These are phyloP conservation scores for Thinocorus orbignyianus DNA, from an alignment of 2,113 vertebrate genomes.

Conservation along the genomic window DNA sequence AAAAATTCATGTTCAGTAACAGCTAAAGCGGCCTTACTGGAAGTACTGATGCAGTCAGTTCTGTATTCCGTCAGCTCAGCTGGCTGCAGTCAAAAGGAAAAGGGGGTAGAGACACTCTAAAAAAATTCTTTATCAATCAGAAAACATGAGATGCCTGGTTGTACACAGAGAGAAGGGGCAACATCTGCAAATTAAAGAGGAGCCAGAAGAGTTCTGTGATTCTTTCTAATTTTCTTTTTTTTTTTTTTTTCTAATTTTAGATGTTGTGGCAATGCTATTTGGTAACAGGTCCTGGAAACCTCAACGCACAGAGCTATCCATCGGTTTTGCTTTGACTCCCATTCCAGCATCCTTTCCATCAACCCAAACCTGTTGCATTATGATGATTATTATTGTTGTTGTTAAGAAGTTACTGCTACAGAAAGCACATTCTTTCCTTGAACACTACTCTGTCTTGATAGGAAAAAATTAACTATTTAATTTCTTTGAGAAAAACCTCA, in stretches of 20 bases:
- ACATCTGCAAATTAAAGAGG: neutral
- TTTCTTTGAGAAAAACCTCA: neutral
- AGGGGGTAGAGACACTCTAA: neutral
- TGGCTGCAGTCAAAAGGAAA: neutral
- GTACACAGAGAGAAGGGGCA: neutral
- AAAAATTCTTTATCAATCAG: neutral
- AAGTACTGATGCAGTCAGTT: accelerated
- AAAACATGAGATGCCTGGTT: neutral
- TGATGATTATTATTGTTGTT: neutral
- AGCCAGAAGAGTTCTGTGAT: neutral
- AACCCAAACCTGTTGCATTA: neutral
- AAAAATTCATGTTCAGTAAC: neutral
- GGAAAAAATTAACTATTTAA: neutral
- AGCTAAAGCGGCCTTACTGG: neutral
- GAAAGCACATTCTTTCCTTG: neutral
- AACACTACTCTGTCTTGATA: neutral
- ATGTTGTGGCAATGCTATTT: neutral
- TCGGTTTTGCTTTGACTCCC: neutral
- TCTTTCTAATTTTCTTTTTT: neutral
- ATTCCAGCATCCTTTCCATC: neutral
- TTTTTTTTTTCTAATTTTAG: neutral
- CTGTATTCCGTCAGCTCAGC: neutral
- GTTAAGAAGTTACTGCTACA: neutral
- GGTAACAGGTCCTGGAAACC: neutral
- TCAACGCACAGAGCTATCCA: neutral